Base-by-base conservation (phyloP, 2,888 invertebrate genomes). In the Metallyticus violacea region DNA sequence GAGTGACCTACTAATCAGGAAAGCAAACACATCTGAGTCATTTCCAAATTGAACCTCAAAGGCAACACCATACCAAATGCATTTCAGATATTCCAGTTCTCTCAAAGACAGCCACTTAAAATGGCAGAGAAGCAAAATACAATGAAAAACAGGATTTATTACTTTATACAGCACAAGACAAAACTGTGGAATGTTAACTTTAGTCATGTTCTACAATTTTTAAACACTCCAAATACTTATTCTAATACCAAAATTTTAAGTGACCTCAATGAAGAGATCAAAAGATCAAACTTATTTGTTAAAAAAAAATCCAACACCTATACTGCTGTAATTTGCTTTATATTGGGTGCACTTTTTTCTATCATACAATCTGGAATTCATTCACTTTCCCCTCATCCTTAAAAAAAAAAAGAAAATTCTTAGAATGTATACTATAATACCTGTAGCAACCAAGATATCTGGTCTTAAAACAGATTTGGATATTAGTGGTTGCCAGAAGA, bases 121-220 rank as follows among this genome's bases (percentile, higher is more conserved):
- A 85, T 77, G 76, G 15, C 80, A 76, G 80, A 62, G 62, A 76
- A 85, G 80, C 79, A 85, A 77, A 85, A 79, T 79, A 80, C 25
- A 85, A 29, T 62, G 76, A 76, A 85, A 85, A 76, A 27, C 40
- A 7, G 62, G 88, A 89, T 62, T 62, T 62, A 89, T 89, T 89
- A 89, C 88, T 88, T 89, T 89, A 89, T 89, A 89, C 89, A 89
- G 89, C 89, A 89, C 89, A 89, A 89, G 89, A 89, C 89, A 89
- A 90, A 89, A 82, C 82, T 76, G 89, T 89, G 90, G 90, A 90
- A 90, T 90, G 90, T 90, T 89, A 89, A 88, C 89, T 89, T 89
- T 89, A 85, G 87, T 88, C 83, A 78, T 77, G 76, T 81, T 87
- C 85, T 87, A 85, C 86, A 85, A 40, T 78, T 86, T 86, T 27